Percentiles rank a stretch among this genome's conserved stretches.
Conservation (phyloP, 2,113 vertebrate genomes). For the Nothobranchius kuhntae region DNA sequence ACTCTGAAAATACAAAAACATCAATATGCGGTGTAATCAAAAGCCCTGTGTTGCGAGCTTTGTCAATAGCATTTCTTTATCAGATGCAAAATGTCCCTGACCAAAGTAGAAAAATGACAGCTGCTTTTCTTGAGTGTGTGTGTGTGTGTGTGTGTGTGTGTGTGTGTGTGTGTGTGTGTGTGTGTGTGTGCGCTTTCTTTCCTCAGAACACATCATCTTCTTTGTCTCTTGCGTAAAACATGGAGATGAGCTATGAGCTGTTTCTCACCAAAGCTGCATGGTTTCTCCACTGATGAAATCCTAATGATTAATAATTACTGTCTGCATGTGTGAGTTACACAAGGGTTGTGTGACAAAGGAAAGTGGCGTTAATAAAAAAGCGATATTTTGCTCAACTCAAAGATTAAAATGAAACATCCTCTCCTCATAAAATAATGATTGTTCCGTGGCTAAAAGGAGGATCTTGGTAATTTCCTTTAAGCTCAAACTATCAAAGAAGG, state of each 20-base stretch:
- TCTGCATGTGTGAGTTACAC: constrained; percentile 31
- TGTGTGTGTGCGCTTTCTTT: constrained; percentile 2
- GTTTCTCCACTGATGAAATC: constrained; percentile 55
- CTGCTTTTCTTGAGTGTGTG: constrained; percentile 1
- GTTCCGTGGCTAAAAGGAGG: neutral
- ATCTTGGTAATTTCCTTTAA: too few relatives aligned
- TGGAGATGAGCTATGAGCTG: neutral
- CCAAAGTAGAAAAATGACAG: constrained; percentile 49
- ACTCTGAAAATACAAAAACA: constrained; percentile 63
- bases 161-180: too few relatives aligned
- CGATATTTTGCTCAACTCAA: constrained; percentile 57
- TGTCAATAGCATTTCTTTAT: constrained; percentile 71
- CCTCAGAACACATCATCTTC: neutral
- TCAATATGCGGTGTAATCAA: constrained; percentile 73
- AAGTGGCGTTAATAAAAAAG: constrained; percentile 44
- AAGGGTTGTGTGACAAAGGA: constrained; percentile 47
- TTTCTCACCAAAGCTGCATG: constrained; percentile 33
- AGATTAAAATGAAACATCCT: constrained; percentile 52
- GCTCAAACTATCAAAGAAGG: too few relatives aligned
- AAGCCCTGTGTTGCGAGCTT: constrained; percentile 51
- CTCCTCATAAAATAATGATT: constrained; percentile 7
- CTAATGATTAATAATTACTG: constrained; percentile 53
- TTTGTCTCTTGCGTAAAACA: constrained; percentile 8
- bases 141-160: too few relatives aligned
- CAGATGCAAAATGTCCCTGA: constrained; percentile 64